These are phyloP conservation scores for Sminthurides aquaticus DNA, from an alignment of 2,888 invertebrate species.

Conservation along the genomic window DNA sequence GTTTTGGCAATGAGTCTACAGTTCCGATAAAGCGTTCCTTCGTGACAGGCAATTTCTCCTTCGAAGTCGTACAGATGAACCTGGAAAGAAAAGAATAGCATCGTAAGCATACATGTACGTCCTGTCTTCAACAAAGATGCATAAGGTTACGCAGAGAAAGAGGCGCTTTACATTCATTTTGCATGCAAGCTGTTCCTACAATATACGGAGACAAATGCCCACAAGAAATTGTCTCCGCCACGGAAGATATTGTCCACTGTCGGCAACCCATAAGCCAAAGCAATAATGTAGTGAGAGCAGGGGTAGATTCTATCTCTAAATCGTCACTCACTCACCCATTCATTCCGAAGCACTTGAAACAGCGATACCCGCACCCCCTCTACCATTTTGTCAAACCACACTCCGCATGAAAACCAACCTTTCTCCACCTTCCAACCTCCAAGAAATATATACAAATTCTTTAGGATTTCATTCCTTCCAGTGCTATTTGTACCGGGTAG, in stretches of 20 bases:
- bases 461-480: neutral
- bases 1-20: slow-evolving; percentile 43
- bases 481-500: neutral
- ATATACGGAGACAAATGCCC: neutral
- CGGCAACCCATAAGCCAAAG: neutral
- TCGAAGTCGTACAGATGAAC: slow-evolving; percentile 43
- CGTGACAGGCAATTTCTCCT: slow-evolving; percentile 41
- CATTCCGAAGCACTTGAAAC: too few species aligned
- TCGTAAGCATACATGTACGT: neutral
- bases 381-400: too few species aligned
- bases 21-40: slow-evolving; percentile 42
- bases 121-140: neutral
- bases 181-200: neutral
- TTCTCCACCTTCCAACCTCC: too few species aligned
- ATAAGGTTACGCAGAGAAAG: neutral
- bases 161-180: neutral
- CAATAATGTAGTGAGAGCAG: neutral
- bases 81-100: slow-evolving; percentile 24
- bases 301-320: neutral
- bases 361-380: too few species aligned
- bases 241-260: neutral
- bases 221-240: neutral
- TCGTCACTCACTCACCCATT: too few species aligned
- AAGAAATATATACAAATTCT: neutral
- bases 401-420: too few species aligned